Conservation (phyloP, 2,888 invertebrate genomes). For the Zootermopsis nevadensis region DNA sequence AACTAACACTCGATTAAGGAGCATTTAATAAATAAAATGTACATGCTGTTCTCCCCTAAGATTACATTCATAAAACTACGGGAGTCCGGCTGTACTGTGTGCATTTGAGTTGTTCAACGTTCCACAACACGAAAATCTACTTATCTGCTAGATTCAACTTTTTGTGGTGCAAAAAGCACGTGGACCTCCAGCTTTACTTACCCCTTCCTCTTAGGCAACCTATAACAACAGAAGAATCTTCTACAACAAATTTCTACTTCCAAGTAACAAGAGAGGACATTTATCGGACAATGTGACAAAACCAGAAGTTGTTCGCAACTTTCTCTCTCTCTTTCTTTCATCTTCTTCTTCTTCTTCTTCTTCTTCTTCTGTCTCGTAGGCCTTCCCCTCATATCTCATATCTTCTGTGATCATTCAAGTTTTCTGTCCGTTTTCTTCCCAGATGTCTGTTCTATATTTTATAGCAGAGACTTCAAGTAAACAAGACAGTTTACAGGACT, state of each 20-base stretch:
- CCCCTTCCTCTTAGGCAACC: not conserved
- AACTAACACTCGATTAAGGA: no score
- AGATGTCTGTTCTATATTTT: not conserved
- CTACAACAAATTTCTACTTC: not conserved
- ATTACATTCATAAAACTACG: no score
- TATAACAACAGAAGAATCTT: not conserved
- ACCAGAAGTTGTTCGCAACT: constrained; percentile 48
- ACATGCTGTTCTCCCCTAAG: no score
- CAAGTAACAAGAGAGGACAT: constrained; percentile 39
- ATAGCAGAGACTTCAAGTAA: no score
- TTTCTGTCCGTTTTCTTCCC: not conserved
- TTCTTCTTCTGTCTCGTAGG: not conserved
- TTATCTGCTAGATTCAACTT: no score
- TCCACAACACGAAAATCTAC: no score
- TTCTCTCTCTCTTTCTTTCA: not conserved
- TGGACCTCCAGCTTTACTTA: not conserved
- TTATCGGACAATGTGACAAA: constrained; percentile 51
- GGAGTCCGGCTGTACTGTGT: no score
- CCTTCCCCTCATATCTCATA: not conserved
- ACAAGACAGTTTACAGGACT: no score
- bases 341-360: not conserved
- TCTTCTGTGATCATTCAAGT: not conserved
- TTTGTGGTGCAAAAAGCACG: no score
- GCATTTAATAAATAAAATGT: no score
- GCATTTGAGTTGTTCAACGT: no score